Conservation (phyloP, 2,888 invertebrate genomes). For the Phanerotoma sp. region DNA sequence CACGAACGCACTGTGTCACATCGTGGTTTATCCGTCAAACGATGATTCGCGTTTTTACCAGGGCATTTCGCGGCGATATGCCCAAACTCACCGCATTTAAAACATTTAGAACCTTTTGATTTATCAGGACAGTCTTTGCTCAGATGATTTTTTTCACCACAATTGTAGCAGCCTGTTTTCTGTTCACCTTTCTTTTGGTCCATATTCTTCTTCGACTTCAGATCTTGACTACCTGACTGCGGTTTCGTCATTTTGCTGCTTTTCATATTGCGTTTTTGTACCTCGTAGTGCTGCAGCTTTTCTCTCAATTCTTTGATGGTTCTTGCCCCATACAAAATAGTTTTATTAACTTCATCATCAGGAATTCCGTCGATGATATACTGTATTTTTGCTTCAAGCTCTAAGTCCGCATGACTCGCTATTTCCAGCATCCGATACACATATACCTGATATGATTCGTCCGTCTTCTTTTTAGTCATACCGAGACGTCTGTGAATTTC, state of each 20-base stretch:
- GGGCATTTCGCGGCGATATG: neutral
- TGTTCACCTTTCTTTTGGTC: neutral
- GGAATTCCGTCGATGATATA: conserved; percentile 9
- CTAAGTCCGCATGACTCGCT: neutral
- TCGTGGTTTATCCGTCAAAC: too few species aligned
- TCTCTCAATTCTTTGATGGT: neutral
- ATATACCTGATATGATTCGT: conserved; percentile 6
- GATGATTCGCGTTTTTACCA: too few species aligned
- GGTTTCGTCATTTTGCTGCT: neutral
- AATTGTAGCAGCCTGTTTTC: conserved; percentile 6
- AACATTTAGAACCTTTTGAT: conserved; percentile 14
- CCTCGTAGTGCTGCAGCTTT: neutral
- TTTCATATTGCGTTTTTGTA: neutral
- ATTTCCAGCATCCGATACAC: conserved; percentile 2
- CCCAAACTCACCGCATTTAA: conserved; percentile 4
- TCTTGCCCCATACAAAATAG: neutral
- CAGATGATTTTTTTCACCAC: conserved; percentile 2
- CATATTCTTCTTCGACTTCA: neutral
- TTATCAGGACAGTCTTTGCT: conserved; percentile 12
- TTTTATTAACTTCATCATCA: conserved; percentile 8
- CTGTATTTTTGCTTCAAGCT: neutral
- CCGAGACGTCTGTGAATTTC: neutral
- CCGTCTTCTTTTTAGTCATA: neutral
- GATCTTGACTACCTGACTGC: neutral
- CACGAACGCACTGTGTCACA: too few species aligned